These are phyloP conservation scores for Prenolepis imparis DNA, from an alignment of 2,888 invertebrate genomes.

Conservation along the genomic window DNA sequence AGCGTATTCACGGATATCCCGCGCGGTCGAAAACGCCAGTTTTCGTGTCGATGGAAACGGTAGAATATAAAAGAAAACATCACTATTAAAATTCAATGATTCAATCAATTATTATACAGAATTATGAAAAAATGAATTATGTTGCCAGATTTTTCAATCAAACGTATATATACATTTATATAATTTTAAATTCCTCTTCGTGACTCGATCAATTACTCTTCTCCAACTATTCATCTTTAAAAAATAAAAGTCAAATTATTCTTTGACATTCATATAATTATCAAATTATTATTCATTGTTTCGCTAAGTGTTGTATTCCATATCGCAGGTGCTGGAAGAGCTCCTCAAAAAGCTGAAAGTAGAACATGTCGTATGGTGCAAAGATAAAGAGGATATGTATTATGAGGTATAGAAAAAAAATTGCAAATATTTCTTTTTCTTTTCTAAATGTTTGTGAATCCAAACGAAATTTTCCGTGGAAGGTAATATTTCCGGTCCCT, in stretches of 20 bases:
- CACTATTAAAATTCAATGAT: neutral
- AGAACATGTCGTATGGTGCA: constrained; percentile 91
- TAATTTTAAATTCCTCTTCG: no score
- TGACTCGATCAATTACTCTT: no score
- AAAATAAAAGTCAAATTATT: neutral
- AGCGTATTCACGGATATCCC: constrained; percentile 48
- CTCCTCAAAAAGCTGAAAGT: constrained; percentile 89
- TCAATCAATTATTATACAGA: neutral
- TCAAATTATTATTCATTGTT: neutral
- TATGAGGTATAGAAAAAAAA: constrained; percentile 87
- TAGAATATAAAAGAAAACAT: constrained; percentile 80
- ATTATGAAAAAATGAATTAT: constrained; percentile 1
- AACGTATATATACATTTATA: neutral
- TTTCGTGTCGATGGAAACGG: constrained; percentile 90
- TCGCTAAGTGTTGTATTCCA: neutral
- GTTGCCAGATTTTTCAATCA: neutral
- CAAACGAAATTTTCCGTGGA: constrained; percentile 12
- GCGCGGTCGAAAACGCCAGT: constrained; percentile 80
- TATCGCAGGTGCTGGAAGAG: constrained; percentile 90
- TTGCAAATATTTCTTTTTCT: neutral
- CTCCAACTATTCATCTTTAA: neutral
- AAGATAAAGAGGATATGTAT: constrained; percentile 90
- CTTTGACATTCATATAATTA: neutral
- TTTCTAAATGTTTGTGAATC: neutral
- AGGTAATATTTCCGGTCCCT: constrained; percentile 89